Conservation (phyloP, 2,113 vertebrate genomes). For the Girardinichthys multiradiatus region DNA sequence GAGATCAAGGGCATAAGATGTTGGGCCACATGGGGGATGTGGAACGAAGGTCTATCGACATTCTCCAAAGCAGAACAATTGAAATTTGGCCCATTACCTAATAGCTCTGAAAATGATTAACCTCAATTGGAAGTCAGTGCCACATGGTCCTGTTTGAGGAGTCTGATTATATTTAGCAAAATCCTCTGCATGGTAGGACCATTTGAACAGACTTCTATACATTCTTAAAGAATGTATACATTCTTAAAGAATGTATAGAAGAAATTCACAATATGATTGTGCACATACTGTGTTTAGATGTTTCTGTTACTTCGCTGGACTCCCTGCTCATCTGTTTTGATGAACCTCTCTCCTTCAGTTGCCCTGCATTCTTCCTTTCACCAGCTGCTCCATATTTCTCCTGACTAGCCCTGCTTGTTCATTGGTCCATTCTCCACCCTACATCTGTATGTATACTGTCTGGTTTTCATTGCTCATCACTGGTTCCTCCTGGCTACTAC, state of each 20-base stretch:
- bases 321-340: too few species aligned
- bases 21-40: not conserved
- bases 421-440: too few species aligned
- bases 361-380: too few species aligned
- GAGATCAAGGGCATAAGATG: slow-evolving; percentile 73
- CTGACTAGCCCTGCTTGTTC: too few species aligned
- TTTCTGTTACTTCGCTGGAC: too few species aligned
- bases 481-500: too few species aligned
- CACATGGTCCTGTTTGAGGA: slow-evolving; percentile 37
- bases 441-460: too few species aligned
- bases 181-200: slow-evolving; percentile 25
- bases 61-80: slow-evolving; percentile 38
- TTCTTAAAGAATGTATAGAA: slow-evolving; percentile 21
- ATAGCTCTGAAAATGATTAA: slow-evolving; percentile 75
- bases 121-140: slow-evolving; percentile 49
- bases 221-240: slow-evolving; percentile 22
- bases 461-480: too few species aligned
- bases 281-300: slow-evolving; percentile 7
- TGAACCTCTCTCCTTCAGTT: too few species aligned
- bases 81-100: slow-evolving; percentile 55
- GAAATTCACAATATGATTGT: slow-evolving; percentile 15
- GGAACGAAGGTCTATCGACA: not conserved
- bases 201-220: slow-evolving; percentile 35
- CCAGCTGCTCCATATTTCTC: too few species aligned
- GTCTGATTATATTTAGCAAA: slow-evolving; percentile 36